Base-by-base conservation (phyloP, 2,888 invertebrate genomes). In the Morpho achilles region DNA sequence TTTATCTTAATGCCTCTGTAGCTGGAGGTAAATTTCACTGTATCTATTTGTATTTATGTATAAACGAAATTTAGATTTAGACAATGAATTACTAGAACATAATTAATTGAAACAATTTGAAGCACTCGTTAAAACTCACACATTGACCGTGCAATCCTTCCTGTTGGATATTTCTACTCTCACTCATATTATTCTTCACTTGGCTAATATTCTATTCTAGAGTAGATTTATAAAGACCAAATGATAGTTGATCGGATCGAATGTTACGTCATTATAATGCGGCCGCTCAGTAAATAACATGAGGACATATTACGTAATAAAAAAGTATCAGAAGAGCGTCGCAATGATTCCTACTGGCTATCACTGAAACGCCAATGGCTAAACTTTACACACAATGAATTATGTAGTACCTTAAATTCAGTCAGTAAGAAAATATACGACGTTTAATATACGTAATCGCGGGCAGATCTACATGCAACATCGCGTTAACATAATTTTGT, bases 51-150 rank as follows among this genome's bases (percentile, higher is more conserved):
- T 84, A 80, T 78, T 74, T 83, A 81, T 83, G 79, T 84, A 80
- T 77, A 82, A 82, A 82, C 79, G 80, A 86, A 82, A 76, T 73
- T 84, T 89, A 88, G 88, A 81, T 74, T 84, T 87, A 88, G 82
- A 82, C 71, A 87, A 87, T 81, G 87, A 88, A 88, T 87, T 87
- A 87, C 82, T 89, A 88, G 87, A 82, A 76, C 84, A 79, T 87
- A 87, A 84, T 84, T 86, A 87, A 84, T 84, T 84, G 85, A 81
- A 84, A 79, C 82, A 85, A 84, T 84, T 87, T 87, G 77, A 79
- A 88, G 89, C 89, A 90, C 89, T 90, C 82, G 89, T 90, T 90
- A 90, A 88, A 83, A 84, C 83, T 85, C 82, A 90, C 89, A 90
- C 89, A 86, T 84, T 84, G 82, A 77, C 87, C 86, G 86, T 84